Conservation (phyloP, 2,888 invertebrate species). For the Lasioglossum oenotherae region DNA sequence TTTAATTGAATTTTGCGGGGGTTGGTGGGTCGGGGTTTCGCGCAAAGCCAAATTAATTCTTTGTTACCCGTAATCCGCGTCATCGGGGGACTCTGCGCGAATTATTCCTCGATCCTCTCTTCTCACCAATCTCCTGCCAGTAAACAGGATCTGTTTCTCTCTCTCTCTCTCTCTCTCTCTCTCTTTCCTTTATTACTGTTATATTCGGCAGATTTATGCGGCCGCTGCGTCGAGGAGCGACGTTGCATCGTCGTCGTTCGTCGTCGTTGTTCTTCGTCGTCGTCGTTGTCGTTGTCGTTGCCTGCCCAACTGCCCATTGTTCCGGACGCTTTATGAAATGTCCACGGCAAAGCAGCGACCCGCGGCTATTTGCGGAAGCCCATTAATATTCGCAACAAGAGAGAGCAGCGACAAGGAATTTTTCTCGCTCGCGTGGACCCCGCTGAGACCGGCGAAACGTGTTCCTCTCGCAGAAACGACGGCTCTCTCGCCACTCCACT, state of each 20-base stretch:
- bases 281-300: neutral
- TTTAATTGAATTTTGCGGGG: constrained; percentile 35
- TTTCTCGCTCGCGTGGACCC: neutral
- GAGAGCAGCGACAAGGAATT: neutral
- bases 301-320: constrained; percentile 6
- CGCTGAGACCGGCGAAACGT: neutral
- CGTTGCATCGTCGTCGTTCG: neutral
- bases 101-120: neutral
- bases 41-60: constrained; percentile 49
- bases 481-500: neutral
- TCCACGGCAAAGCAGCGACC: neutral
- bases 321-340: constrained; percentile 4
- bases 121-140: neutral
- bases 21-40: constrained; percentile 13
- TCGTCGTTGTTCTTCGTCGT: neutral
- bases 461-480: neutral
- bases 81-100: neutral
- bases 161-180: neutral
- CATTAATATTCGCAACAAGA: constrained; percentile 18
- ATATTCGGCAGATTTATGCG: constrained; percentile 27
- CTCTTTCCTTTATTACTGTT: constrained; percentile 12
- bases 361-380: constrained; percentile 7
- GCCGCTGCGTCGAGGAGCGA: constrained; percentile 22
- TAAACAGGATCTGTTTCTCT: neutral
- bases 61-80: constrained; percentile 32